Base-by-base conservation (phyloP, 2,113 vertebrate species). In the Mormyrus iriodes region DNA sequence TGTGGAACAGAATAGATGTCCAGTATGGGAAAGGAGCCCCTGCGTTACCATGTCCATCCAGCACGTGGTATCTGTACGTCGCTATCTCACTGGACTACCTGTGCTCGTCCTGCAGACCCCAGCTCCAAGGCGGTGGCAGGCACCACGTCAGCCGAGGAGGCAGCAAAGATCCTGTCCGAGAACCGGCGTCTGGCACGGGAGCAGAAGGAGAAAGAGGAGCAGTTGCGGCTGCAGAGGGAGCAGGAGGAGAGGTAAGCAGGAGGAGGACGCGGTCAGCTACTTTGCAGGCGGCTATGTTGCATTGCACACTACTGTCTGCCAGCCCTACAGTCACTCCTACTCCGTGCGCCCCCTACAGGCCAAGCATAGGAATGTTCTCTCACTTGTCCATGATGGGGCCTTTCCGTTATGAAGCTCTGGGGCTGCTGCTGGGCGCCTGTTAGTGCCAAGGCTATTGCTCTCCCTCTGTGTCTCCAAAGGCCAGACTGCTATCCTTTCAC, bases 101-200 rank as follows among this genome's bases (percentile, higher is more conserved):
- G 12, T 86, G 8, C 48, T 21, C 85, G 24, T 53, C 19, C 89
- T 42, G 51, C 48, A 86, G 85, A 86, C 31, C 12, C 49, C 10
- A 86, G 12, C 88, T 88, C 94, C 90, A 97, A 97, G 95, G 88
- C 88, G 35, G 55, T 92, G 19, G 90, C 95, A 9, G 97, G 96
- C 91, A 97, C 95, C 89, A 96, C 96, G 90, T 97, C 95, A 0
- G 97, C 96, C 2, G 96, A 97, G 46, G 97, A 97, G 92, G 96
- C 97, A 19, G 96, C 96, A 21, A 98, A 97, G 95, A 96, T 97
- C 92, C 94, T 98, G 93, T 94, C 97, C 1, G 97, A 97, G 93
- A 97, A 97, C 90, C 96, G 96, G 1, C 95, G 96, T 61, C 92
- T 97, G 89, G 97, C 96, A 90, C 94, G 96, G 15, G 97, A 98